Evolutionary conservation across 2,888 invertebrate genomes (phyloP).

Genomic region (Lucinisca nassula): DNA sequence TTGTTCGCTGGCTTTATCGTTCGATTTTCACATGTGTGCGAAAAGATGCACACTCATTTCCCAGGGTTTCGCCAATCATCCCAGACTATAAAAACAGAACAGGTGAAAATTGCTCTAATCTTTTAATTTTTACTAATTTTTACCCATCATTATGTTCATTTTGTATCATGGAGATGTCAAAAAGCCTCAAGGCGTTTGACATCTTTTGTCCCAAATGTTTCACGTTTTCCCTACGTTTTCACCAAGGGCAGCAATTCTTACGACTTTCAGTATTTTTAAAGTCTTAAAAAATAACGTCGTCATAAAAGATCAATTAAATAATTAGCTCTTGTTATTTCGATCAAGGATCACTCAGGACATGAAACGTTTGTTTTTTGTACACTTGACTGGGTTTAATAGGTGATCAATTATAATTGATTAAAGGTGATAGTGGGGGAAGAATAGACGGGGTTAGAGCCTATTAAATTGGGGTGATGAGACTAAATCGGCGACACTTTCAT

Average conservation of each 20-base stretch:
- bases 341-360: not conserved
- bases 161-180: slow-evolving; percentile 18
- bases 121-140: slow-evolving; percentile 1
- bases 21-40: slow-evolving; percentile 49
- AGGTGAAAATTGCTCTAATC: slow-evolving; percentile 48
- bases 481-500: slow-evolving; percentile 39
- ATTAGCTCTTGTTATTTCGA: not conserved
- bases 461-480: slow-evolving; percentile 46
- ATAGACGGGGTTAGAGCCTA: slow-evolving; percentile 44
- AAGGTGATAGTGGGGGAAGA: slow-evolving; percentile 50
- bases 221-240: too few species aligned
- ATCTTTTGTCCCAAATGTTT: too few species aligned
- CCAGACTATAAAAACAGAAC: not conserved
- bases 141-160: slow-evolving; percentile 9
- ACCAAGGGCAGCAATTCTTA: too few species aligned
- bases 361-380: not conserved
- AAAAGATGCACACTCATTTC: slow-evolving; percentile 37
- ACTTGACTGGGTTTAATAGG: slow-evolving; percentile 53
- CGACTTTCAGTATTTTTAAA: not conserved
- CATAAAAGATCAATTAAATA: not conserved
- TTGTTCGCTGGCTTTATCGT: slow-evolving; percentile 54
- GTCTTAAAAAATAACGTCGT: not conserved
- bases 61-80: slow-evolving; percentile 19
- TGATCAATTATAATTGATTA: slow-evolving; percentile 65
- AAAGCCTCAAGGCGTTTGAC: slow-evolving; percentile 11